Base-by-base conservation (phyloP, 2,113 vertebrate genomes). In the Oncorhynchus nerka region DNA sequence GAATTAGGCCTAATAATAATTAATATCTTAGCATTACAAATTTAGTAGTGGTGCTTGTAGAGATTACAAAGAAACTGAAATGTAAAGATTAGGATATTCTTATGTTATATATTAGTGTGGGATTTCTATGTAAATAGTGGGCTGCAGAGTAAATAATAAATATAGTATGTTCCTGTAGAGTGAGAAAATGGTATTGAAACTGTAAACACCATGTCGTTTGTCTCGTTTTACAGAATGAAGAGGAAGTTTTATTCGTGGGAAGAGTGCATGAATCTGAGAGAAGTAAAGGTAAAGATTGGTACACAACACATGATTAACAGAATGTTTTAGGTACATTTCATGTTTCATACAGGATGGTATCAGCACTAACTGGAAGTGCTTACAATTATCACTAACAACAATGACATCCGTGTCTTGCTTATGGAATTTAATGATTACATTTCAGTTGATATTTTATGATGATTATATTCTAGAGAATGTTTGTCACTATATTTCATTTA, bases 191-290 rank as follows among this genome's bases (percentile, higher is more conserved):
- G 4, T 28, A 16, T 15, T 13, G 24, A 30, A 19, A 67, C 26
- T 13, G 65, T 64, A 32, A 30, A 4, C 39, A 34, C 19, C 28
- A 9, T 70, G 68, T 8, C n/a, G 4, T 73, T 72, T 81, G 39
- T 86, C 26, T 82, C 9, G 39, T 77, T 77, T 76, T 9, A 57
- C 75, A 99, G 98, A 88, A 99, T 99, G 98, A 99, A 99, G 93
- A 96, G 96, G 39, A 99, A 99, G 82, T 99, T 99, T 88, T 99
- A 97, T 86, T 98, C 98, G 2, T 99, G 98, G 98, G 97, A 99
- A 76, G 97, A 99, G 87, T 99, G 98, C 79, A 99, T 99, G 94
- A 99, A 98, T 88, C 88, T 99, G 75, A 95, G 95, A 93, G 98
- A 99, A 93, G 97, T 99, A 67, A 99, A 99, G 96, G 98, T 99